Conservation (phyloP, 2,797 vertebrate genomes). For the Tympanoctomys barrerae region DNA sequence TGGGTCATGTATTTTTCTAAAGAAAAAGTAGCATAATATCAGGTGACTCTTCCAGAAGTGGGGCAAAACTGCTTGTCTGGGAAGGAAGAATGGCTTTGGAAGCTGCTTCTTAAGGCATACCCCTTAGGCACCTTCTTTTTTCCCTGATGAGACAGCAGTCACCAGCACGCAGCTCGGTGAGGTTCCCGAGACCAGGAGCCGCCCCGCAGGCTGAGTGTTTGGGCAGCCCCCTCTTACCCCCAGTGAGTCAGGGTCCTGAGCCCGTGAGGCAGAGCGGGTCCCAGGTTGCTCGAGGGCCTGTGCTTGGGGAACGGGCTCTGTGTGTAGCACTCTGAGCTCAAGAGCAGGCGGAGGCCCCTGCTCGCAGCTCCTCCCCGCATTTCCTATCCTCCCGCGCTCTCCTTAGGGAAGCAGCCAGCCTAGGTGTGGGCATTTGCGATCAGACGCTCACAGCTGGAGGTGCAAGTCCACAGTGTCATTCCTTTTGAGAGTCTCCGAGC, state of each 20-base stretch:
- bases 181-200: neutral
- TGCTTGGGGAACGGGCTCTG: slow-evolving; percentile 2
- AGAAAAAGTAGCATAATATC: neutral
- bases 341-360: neutral
- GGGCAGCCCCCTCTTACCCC: neutral
- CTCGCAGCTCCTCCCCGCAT: neutral
- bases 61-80: no score
- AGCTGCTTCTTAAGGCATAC: neutral
- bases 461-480: neutral
- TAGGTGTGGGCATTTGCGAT: accelerated
- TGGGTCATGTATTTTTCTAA: neutral
- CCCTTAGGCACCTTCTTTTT: neutral
- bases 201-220: neutral
- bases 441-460: neutral
- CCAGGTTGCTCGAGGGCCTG: neutral
- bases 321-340: neutral
- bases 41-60: neutral
- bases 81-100: neutral
- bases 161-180: accelerated
- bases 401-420: neutral
- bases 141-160: neutral
- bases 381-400: neutral
- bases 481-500: neutral
- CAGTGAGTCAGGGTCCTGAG: neutral
- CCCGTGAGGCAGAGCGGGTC: neutral